Evolutionary conservation across 2,888 invertebrate species (phyloP), one percentile per base, ranked within the genome.

Genomic region (Andricus curvator): DNA sequence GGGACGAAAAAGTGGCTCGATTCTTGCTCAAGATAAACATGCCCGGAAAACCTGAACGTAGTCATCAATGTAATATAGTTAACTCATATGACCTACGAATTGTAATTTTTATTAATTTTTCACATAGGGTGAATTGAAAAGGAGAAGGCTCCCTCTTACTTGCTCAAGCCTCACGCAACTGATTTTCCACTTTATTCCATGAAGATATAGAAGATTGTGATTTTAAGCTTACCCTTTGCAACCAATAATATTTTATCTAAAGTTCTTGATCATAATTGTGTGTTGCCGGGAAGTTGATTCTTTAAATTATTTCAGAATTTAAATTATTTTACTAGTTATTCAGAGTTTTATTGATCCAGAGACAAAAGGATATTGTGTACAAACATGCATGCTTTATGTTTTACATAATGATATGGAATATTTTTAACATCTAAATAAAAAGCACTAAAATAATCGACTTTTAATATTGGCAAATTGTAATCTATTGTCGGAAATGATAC

Each of bases 1-100:
- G 86, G 88, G 86, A 85, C 87, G 85, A 88, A 88, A 88, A 90
- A 89, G 82, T 88, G 78, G 85, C 79, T 85, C 87, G 89, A 90
- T 91, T 82, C 79, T 81, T 70, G 37, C n/a, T 29, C 37, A 78
- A 82, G 89, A 89, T 89, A 87, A 80, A 82, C 65, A 64, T 64
- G 64, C 51, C 37, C 74, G 56, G 74, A 56, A 56, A 56, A 74
- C 74, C 56, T 37, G 33, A 37, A 33, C n/a, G 56, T 13, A 56
- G 22, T 56, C 37, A 5, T 56, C 56, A 22, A 37, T 74, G 37
- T 74, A 56, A 74, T 74, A 37, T 74, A 37, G 37, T 74, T 74
- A 56, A 37, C 2, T 56, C n/a, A 13, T 56, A 74, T 29, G 13
- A 0, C 37, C 74, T n/a, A 56, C 6, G n/a, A 74, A 8, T 37